Evolutionary conservation across 2,113 vertebrate genomes (phyloP).

Genomic region (Nesoenas mayeri): DNA sequence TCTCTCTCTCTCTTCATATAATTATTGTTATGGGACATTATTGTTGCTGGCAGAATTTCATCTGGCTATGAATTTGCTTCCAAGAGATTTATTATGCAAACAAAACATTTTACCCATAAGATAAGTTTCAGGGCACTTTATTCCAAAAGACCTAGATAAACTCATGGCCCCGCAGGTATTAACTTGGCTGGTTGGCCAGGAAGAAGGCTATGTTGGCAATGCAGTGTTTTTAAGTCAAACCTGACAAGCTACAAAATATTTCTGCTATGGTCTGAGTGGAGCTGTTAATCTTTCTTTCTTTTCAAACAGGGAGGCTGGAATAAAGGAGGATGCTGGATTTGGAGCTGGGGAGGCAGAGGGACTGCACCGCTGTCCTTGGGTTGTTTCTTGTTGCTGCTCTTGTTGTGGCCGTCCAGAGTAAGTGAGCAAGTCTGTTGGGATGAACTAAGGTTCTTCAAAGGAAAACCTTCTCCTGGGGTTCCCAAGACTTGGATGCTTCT

Average conservation of each 20-base stretch:
- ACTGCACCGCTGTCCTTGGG: fast-evolving
- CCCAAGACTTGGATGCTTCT: not conserved
- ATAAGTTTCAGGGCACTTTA: not conserved
- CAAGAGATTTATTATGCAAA: not conserved
- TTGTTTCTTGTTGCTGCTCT: not conserved
- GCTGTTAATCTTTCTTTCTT: not conserved
- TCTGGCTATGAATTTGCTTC: not conserved
- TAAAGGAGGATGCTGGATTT: not conserved
- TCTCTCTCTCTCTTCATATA: not conserved
- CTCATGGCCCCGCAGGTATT: not conserved
- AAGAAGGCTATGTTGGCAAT: not conserved
- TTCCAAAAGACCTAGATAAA: not conserved
- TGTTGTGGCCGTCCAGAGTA: not conserved
- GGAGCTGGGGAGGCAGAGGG: not conserved
- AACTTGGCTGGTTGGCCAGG: not conserved
- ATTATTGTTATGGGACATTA: not conserved
- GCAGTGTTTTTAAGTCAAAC: not conserved
- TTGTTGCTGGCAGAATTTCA: not conserved
- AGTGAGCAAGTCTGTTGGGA: fast-evolving
- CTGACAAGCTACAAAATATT: not conserved
- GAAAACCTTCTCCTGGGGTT: not conserved
- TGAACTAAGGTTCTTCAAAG: not conserved
- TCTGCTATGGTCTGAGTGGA: not conserved
- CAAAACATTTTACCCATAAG: fast-evolving
- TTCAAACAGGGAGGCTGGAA: not conserved